Evolutionary conservation across 2,888 invertebrate species (phyloP).

Genomic region (Chrysopilus asiliformis): DNA sequence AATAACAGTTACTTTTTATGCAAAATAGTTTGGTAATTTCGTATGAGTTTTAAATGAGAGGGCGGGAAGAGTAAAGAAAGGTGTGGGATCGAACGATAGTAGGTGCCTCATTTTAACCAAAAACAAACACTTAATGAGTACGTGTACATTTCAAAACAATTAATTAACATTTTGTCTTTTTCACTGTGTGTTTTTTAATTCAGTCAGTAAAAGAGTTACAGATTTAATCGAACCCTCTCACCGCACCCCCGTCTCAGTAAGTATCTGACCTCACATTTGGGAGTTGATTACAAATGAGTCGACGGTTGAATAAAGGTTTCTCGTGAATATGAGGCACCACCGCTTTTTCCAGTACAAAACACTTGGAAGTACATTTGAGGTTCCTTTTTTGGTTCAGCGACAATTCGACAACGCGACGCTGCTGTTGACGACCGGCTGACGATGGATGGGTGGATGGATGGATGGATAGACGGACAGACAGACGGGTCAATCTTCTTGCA

Average conservation of each 20-base stretch:
- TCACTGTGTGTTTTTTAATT: too few relatives aligned
- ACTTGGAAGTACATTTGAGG: too few relatives aligned
- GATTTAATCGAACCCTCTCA: too few relatives aligned
- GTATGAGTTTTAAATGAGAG: too few relatives aligned
- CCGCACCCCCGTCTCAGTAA: neutral
- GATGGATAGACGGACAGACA: slow-evolving; percentile 4
- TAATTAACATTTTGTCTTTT: slow-evolving; percentile 14
- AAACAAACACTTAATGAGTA: slow-evolving; percentile 14
- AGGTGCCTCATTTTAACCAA: slow-evolving; percentile 9
- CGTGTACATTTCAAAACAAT: slow-evolving; percentile 15
- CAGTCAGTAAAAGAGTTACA: slow-evolving; percentile 2
- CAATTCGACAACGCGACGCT: too few relatives aligned
- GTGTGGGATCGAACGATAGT: too few relatives aligned
- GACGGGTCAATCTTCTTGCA: neutral
- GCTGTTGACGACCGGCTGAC: too few relatives aligned
- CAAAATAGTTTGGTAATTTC: too few relatives aligned
- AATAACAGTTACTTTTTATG: slow-evolving; percentile 14
- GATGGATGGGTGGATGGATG: too few relatives aligned
- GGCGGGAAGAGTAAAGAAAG: too few relatives aligned
- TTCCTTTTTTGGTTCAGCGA: too few relatives aligned
- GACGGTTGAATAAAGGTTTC: neutral
- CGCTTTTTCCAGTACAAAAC: neutral
- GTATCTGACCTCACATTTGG: neutral
- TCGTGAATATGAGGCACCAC: slow-evolving; percentile 1
- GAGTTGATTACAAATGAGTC: neutral